Evolutionary conservation across 1,140 invertebrate species (phyloP).

Genomic region (Drosophila malerkotliana): DNA sequence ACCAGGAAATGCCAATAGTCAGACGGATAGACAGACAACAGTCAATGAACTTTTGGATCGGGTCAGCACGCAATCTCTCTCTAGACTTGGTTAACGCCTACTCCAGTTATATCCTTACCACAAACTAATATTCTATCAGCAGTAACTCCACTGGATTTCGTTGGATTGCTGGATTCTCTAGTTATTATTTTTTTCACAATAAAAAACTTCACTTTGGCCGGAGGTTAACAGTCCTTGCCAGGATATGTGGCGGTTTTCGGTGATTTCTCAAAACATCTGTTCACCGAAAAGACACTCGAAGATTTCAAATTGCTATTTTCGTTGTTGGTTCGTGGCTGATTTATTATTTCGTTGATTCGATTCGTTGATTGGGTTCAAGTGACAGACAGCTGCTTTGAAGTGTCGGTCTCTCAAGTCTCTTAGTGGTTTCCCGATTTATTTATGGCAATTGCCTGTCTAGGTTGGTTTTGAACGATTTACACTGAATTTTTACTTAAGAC

Average conservation of each 20-base stretch:
- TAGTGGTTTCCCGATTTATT: constrained; percentile 33
- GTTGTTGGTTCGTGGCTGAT: constrained; percentile 42
- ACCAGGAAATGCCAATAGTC: constrained; percentile 63
- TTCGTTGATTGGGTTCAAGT: constrained; percentile 78
- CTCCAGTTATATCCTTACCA: constrained; percentile 50
- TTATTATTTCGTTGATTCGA: constrained; percentile 57
- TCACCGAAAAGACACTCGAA: constrained; percentile 17
- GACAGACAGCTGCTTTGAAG: constrained; percentile 42
- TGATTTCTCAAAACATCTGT: constrained; percentile 67
- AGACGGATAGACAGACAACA: constrained; percentile 50
- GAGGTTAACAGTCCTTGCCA: constrained; percentile 58
- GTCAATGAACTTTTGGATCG: constrained; percentile 73
- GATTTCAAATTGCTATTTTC: constrained; percentile 10
- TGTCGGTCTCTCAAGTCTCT: constrained; percentile 35
- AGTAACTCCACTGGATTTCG: not conserved
- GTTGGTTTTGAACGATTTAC: constrained; percentile 9
- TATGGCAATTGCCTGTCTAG: not conserved
- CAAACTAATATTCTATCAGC: constrained; percentile 21
- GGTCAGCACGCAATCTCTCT: constrained; percentile 59
- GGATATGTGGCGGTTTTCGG: constrained; percentile 38
- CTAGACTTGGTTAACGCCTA: constrained; percentile 50
- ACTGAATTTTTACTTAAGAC: constrained; percentile 1
- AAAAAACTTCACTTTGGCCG: constrained; percentile 65
- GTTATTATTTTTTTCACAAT: constrained; percentile 55
- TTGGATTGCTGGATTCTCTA: not conserved